phyloP scores from a whole-genome alignment of 2,113 vertebrate species.

The Australoheros scitulus region DNA sequence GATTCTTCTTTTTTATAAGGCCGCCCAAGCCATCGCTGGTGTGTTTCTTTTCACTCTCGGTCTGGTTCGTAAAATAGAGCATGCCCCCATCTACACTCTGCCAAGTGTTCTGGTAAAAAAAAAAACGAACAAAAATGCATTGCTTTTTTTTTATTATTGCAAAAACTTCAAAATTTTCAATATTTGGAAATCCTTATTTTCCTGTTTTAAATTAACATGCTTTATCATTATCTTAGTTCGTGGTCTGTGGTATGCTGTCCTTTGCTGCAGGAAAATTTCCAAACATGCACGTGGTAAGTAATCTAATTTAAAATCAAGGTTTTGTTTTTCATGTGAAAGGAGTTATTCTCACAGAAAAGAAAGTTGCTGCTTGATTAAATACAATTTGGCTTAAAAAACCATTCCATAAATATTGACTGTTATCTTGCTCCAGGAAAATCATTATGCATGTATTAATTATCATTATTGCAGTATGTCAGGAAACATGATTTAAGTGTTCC shows the following conservation, averaged over 20 bases:
- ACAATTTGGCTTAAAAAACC: not conserved
- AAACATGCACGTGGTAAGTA: conserved; percentile 74
- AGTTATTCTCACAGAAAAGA: not conserved
- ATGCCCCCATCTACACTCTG: not conserved
- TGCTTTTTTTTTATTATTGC: not conserved
- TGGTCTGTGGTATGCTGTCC: conserved; percentile 69
- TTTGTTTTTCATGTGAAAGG: not conserved
- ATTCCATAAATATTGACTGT: not conserved
- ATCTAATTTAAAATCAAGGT: not conserved
- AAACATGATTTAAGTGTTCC: not conserved
- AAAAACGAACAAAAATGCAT: not conserved
- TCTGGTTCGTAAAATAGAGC: not conserved
- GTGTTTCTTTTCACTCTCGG: conserved; percentile 67
- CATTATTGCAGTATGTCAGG: not conserved
- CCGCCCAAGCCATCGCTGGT: conserved; percentile 67
- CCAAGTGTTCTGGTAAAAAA: conserved; percentile 69
- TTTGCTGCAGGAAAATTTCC: conserved; percentile 69
- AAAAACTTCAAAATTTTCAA: not conserved
- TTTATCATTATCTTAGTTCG: conserved; percentile 64
- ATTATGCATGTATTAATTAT: not conserved
- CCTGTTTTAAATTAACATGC: not conserved
- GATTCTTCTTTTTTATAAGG: conserved; percentile 41
- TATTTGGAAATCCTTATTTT: not conserved
- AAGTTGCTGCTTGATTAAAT: not conserved
- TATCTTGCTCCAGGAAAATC: not conserved